These are phyloP conservation scores for Halictus ligatus DNA, from an alignment of 2,888 invertebrate genomes.

Conservation along the genomic window DNA sequence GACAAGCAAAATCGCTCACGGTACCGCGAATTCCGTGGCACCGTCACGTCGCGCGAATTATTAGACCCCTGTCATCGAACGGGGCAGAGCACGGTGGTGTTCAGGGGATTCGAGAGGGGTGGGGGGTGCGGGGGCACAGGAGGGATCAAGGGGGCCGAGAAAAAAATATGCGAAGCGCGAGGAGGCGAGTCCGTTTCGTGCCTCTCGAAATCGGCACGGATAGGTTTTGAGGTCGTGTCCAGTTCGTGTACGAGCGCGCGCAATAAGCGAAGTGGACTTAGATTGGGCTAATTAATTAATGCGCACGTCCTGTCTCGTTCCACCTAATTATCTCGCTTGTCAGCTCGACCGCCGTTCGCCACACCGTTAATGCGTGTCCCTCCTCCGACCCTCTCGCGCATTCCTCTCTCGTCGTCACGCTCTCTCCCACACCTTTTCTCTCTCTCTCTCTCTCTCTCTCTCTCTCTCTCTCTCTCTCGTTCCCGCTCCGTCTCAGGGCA, in stretches of 20 bases:
- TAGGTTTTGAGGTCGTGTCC: conserved; percentile 76
- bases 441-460: conserved; percentile 41
- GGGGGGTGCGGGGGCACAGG: not conserved
- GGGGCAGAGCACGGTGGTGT: not conserved
- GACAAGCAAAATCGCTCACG: conserved; percentile 34
- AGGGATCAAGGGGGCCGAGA: not conserved
- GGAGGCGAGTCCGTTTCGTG: conserved; percentile 14
- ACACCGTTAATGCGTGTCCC: conserved; percentile 74
- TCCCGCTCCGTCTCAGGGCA: not conserved
- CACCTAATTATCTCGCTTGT: conserved; percentile 83
- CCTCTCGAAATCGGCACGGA: conserved; percentile 65
- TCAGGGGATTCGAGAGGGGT: not conserved
- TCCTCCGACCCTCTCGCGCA: conserved; percentile 29
- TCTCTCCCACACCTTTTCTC: conserved; percentile 53
- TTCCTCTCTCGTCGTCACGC: conserved; percentile 48
- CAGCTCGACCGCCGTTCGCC: conserved; percentile 77
- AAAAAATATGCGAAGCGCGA: not conserved
- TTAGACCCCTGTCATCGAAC: conserved; percentile 35
- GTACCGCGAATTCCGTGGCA: conserved; percentile 9
- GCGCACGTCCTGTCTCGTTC: conserved; percentile 84
- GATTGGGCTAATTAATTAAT: conserved; percentile 84
- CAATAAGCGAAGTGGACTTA: conserved; percentile 82
- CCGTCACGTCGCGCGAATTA: conserved; percentile 33
- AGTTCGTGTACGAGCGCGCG: conserved; percentile 73
- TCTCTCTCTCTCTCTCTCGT: conserved; percentile 1